phyloP scores from a whole-genome alignment of 1,140 invertebrate genomes.

The Stegodyphus mimosarum region DNA sequence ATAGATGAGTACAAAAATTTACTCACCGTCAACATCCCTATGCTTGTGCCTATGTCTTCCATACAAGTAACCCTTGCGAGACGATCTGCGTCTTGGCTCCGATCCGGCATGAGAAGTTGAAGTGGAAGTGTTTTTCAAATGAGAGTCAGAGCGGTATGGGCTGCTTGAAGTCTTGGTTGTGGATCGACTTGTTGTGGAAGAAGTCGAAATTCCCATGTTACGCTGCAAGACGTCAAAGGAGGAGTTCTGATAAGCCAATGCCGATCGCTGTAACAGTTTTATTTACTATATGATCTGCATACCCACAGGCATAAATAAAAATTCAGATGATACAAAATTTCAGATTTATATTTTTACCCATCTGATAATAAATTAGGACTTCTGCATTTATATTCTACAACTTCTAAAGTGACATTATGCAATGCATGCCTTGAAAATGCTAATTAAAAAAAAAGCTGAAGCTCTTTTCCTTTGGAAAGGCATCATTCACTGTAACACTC shows the following conservation, averaged over 20 bases:
- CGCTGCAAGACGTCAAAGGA: conserved; percentile 75
- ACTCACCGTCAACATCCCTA: conserved; percentile 49
- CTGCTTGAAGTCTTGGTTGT: conserved; percentile 94
- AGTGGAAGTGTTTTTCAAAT: conserved; percentile 64
- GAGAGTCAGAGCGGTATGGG: conserved; percentile 77
- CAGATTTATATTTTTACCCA: too few species aligned
- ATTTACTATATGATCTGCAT: too few species aligned
- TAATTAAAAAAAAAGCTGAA: too few species aligned
- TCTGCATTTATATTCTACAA: too few species aligned
- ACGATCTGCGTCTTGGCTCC: conserved; percentile 25
- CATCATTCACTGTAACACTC: too few species aligned
- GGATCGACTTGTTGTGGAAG: conserved; percentile 91
- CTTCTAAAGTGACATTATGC: too few species aligned
- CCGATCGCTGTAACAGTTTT: conserved; percentile 75
- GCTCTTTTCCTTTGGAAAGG: too few species aligned
- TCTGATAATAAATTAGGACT: too few species aligned
- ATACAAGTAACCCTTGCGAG: conserved; percentile 51
- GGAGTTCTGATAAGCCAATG: conserved; percentile 81
- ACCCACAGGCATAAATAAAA: too few species aligned
- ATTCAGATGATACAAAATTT: too few species aligned
- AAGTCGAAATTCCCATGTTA: conserved; percentile 94
- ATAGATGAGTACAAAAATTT: background rate
- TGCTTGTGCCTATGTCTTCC: conserved; percentile 46
- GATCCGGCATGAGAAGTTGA: conserved; percentile 60
- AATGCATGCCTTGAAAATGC: too few species aligned